Evolutionary conservation across 2,888 invertebrate genomes (phyloP).

Genomic region (Marronus borbonicus): DNA sequence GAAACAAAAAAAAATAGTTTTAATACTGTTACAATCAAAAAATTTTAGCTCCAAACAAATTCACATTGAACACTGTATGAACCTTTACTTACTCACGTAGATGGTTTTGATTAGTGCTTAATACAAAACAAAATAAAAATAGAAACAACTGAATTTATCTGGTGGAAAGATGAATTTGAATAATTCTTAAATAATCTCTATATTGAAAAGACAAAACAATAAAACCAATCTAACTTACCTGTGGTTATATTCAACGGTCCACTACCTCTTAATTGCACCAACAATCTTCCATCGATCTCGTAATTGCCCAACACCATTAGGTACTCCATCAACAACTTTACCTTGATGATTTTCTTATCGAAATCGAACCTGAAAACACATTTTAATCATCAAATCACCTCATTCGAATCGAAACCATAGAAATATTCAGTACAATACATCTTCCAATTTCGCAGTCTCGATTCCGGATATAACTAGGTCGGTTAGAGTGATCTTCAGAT

Average conservation of each 20-base stretch:
- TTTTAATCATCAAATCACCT: background rate
- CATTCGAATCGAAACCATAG: background rate
- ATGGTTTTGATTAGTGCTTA: too few species aligned
- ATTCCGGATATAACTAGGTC: constrained; percentile 57
- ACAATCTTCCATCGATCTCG: constrained; percentile 43
- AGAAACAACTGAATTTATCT: too few species aligned
- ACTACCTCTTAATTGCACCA: constrained; percentile 44
- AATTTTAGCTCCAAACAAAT: too few species aligned
- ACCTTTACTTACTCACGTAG: too few species aligned
- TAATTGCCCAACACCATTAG: constrained; percentile 41
- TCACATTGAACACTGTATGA: too few species aligned
- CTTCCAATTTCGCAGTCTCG: constrained; percentile 54
- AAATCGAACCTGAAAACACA: constrained; percentile 43
- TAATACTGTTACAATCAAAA: too few species aligned
- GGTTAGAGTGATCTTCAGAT: constrained; percentile 56
- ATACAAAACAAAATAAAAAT: too few species aligned
- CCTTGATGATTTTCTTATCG: constrained; percentile 27
- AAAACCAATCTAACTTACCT: constrained; percentile 15
- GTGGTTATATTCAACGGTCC: constrained; percentile 46
- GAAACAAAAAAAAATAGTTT: too few species aligned
- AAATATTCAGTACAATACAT: constrained; percentile 53
- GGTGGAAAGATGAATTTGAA: too few species aligned
- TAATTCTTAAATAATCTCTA: too few species aligned
- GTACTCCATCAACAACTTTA: constrained; percentile 25
- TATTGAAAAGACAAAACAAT: background rate